These are phyloP conservation scores for Ptyas mucosa DNA, from an alignment of 2,113 vertebrate genomes.

Conservation along the genomic window DNA sequence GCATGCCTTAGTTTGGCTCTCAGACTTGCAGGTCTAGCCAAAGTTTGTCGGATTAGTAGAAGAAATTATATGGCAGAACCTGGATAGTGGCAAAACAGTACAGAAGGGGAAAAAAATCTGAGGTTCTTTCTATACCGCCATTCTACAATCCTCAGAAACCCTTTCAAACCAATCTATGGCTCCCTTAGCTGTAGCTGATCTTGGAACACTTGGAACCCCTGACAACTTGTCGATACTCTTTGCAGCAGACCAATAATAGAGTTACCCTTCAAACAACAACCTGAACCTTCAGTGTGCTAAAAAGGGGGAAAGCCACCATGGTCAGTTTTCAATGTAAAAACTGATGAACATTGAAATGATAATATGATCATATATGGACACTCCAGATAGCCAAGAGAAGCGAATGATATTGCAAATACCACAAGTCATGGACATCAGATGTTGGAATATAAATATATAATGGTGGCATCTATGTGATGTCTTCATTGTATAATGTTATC, in stretches of 20 bases:
- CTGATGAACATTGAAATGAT: not conserved
- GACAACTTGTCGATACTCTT: not conserved
- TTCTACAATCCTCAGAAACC: not conserved
- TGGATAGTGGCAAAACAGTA: not conserved
- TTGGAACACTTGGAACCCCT: not conserved
- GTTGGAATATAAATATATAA: not conserved
- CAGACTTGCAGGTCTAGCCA: not conserved
- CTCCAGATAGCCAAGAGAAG: not conserved
- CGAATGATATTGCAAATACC: not conserved
- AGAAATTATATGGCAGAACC: not conserved
- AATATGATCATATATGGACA: not conserved
- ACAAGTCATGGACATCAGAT: not conserved
- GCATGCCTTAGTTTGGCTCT: not conserved
- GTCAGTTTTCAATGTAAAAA: not conserved
- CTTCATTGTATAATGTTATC: not conserved
- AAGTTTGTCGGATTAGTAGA: not conserved
- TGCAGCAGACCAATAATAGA: not conserved
- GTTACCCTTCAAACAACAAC: not conserved
- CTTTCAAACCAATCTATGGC: not conserved
- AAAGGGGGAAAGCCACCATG: not conserved
- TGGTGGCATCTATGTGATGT: not conserved
- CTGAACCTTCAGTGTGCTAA: not conserved
- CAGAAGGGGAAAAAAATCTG: not conserved
- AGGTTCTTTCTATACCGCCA: not conserved
- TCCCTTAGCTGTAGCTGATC: not conserved